Evolutionary conservation across 2,113 vertebrate genomes (phyloP).

Genomic region (human): DNA sequence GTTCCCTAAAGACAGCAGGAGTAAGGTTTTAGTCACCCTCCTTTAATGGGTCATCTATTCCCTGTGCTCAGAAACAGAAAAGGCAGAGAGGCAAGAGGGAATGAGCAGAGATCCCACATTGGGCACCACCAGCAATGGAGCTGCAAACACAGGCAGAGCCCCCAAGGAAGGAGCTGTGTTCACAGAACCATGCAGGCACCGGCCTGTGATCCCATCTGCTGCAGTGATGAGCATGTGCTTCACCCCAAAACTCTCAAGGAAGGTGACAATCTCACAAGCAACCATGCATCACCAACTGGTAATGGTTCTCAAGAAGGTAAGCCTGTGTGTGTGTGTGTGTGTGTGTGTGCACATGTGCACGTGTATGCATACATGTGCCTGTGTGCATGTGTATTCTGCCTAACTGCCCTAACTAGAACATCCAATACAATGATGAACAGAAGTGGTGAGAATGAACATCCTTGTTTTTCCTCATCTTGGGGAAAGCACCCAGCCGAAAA

Average conservation of each 20-base stretch:
- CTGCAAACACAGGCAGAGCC: not conserved
- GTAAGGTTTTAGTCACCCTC: not conserved
- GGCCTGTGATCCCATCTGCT: accelerated
- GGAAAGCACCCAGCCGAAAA: not conserved
- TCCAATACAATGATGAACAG: accelerated
- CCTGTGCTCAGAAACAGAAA: not conserved
- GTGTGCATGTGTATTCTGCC: too few relatives aligned
- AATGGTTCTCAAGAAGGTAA: not conserved
- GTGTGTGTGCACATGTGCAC: accelerated
- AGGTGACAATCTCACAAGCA: accelerated
- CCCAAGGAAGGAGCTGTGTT: not conserved
- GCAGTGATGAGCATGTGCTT: not conserved
- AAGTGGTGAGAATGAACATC: too few relatives aligned
- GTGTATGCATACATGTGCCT: not conserved
- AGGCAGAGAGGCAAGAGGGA: too few relatives aligned
- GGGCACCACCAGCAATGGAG: not conserved
- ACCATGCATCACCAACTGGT: not conserved
- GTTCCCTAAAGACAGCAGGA: not conserved
- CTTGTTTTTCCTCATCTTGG: not conserved
- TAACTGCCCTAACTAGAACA: not conserved
- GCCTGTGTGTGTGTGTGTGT: not conserved
- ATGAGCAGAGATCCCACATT: not conserved
- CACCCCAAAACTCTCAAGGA: not conserved
- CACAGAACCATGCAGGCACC: not conserved
- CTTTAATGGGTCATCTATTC: too few relatives aligned